Percentiles rank a stretch among this genome's conserved stretches.
Conservation (phyloP, 30 jellyfish, hydroid and myxozoan species). For the Hydra vulgaris region DNA sequence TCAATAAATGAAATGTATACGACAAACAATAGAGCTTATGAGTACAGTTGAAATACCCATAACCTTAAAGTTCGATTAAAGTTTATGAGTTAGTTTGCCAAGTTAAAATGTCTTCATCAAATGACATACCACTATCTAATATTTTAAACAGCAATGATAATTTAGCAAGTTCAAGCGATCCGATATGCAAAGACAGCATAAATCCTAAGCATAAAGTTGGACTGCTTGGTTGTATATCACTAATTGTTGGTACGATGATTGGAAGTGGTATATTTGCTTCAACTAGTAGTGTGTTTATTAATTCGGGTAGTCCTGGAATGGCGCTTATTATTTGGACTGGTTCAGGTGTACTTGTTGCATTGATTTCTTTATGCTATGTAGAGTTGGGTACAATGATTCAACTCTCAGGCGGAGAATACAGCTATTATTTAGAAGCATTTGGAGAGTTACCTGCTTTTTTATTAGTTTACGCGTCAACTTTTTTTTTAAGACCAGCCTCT, state of each 20-base stretch:
- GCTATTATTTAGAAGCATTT: constrained; percentile 53
- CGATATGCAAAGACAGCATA: neutral
- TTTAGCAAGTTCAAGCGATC: neutral
- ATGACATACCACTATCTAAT: neutral
- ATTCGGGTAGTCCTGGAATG: constrained; percentile 51
- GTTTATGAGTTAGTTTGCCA: no score
- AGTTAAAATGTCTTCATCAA: neutral
- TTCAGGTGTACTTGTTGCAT: constrained; percentile 49
- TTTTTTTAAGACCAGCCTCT: constrained; percentile 69
- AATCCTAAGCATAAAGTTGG: constrained; percentile 17
- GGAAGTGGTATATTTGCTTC: constrained; percentile 78
- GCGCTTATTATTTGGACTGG: constrained; percentile 47
- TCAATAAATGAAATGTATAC: no score
- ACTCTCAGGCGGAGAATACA: constrained; percentile 73
- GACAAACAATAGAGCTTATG: no score
- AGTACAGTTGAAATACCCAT: no score
- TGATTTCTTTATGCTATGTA: constrained; percentile 60
- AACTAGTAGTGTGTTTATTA: constrained; percentile 40
- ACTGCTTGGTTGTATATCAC: constrained; percentile 41
- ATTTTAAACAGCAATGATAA: neutral
- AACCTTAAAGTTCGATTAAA: no score
- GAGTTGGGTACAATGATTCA: constrained; percentile 70
- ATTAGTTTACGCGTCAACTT: constrained; percentile 50
- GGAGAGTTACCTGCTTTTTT: constrained; percentile 74
- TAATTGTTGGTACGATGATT: constrained; percentile 65